Percentiles rank a stretch among this genome's conserved stretches.
Conservation (phyloP, 37 sponge, comb jelly and placozoan species). For the Spongilla lacustris region DNA sequence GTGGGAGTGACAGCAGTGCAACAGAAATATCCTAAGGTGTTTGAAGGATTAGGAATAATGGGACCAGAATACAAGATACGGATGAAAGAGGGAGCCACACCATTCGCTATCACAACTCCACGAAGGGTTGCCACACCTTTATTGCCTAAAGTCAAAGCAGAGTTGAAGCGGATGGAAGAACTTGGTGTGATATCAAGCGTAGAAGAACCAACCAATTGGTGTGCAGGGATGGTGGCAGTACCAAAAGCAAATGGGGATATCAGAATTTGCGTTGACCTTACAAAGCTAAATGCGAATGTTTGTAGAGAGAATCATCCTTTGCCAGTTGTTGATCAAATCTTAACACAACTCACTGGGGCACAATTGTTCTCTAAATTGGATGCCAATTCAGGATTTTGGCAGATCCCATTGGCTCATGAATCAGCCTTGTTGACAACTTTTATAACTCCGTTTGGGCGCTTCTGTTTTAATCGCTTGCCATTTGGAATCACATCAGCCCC, state of each 20-base stretch:
- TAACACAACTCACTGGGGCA: slow-evolving; percentile 11
- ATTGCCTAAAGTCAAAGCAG: not conserved
- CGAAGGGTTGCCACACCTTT: slow-evolving; percentile 1
- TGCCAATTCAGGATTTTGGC: too few relatives aligned
- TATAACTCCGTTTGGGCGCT: too few relatives aligned
- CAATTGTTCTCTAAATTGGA: too few relatives aligned
- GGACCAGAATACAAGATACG: too few relatives aligned
- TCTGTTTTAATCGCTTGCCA: too few relatives aligned
- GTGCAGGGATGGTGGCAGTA: slow-evolving; percentile 32
- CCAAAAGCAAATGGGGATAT: slow-evolving; percentile 19
- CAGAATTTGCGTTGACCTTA: slow-evolving; percentile 36
- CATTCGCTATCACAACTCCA: too few relatives aligned
- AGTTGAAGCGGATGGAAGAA: slow-evolving; percentile 17
- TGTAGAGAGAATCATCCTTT: slow-evolving; percentile 7
- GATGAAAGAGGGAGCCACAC: too few relatives aligned
- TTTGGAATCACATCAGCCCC: too few relatives aligned
- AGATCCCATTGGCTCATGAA: slow-evolving; percentile 6
- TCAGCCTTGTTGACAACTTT: slow-evolving; percentile 25
- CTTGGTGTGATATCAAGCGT: slow-evolving; percentile 10
- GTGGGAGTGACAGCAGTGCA: too few relatives aligned
- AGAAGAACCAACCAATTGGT: slow-evolving; percentile 32
- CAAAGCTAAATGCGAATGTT: slow-evolving; percentile 18
- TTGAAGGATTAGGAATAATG: too few relatives aligned
- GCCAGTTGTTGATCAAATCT: not conserved
- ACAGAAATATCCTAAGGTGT: too few relatives aligned